Evolutionary conservation across 1,140 invertebrate genomes (phyloP).

Genomic region (Drosophila takahashii): DNA sequence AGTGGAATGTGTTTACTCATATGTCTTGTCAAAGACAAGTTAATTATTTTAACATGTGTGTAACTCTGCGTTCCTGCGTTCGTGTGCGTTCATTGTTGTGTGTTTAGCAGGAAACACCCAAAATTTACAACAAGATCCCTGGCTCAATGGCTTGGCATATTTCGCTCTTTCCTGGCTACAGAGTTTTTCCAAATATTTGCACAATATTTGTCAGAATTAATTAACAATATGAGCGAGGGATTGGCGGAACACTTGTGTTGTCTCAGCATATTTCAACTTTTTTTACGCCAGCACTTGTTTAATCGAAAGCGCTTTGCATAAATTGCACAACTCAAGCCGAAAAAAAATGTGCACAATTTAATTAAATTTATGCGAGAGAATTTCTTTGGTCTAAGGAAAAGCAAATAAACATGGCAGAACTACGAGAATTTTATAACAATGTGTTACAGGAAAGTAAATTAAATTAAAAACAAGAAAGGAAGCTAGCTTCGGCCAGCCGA

Average conservation of each 20-base stretch:
- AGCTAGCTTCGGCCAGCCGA: too few species aligned
- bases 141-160: slow-evolving; percentile 34
- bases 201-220: slow-evolving; percentile 80
- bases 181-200: slow-evolving; percentile 73
- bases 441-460: background rate
- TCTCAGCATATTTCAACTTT: slow-evolving; percentile 65
- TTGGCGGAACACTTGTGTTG: slow-evolving; percentile 18
- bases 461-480: too few species aligned
- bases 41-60: slow-evolving; percentile 75
- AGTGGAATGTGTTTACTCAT: slow-evolving; percentile 72
- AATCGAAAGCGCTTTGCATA: slow-evolving; percentile 64
- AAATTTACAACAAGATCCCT: slow-evolving; percentile 29
- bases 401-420: slow-evolving; percentile 11
- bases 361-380: slow-evolving; percentile 39
- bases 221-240: slow-evolving; percentile 53
- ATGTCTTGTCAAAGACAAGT: slow-evolving; percentile 80
- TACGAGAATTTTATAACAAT: background rate
- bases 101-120: slow-evolving; percentile 54
- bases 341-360: slow-evolving; percentile 44
- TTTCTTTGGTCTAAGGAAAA: slow-evolving; percentile 13
- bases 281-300: slow-evolving; percentile 48
- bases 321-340: slow-evolving; percentile 42
- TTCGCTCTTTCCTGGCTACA: slow-evolving; percentile 4
- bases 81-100: slow-evolving; percentile 30
- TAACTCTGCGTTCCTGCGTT: background rate